Percentiles rank a stretch among this genome's conserved stretches.
These are phyloP conservation scores for Lutra lutra DNA, from an alignment of 2,797 vertebrate species.

Conservation along the genomic window DNA sequence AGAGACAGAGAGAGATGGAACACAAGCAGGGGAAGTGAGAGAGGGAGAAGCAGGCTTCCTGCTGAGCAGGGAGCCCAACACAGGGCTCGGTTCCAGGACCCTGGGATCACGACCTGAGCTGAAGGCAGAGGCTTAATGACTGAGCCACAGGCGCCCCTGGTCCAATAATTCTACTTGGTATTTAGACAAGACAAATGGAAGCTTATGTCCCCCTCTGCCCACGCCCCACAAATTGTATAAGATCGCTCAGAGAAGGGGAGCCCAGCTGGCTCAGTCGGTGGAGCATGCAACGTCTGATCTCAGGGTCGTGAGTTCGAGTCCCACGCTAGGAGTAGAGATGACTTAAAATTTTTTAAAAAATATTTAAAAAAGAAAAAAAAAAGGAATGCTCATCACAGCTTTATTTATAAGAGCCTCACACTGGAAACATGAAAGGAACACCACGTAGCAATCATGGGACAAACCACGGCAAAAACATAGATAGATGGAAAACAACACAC, in stretches of 20 bases:
- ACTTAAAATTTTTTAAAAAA: background rate
- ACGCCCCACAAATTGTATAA: background rate
- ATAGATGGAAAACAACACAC: accelerated
- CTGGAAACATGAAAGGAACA: accelerated
- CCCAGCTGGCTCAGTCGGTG: background rate
- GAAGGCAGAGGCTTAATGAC: no score
- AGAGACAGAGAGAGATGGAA: no score
- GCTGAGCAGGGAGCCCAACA: no score
- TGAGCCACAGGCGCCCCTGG: background rate
- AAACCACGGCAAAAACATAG: accelerated
- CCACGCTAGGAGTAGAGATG: background rate
- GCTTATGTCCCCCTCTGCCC: no score
- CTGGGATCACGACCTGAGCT: no score
- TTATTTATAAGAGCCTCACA: background rate
- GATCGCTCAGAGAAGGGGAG: accelerated
- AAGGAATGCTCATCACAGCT: background rate
- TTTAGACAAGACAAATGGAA: background rate
- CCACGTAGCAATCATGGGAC: accelerated
- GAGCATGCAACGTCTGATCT: background rate
- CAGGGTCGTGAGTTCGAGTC: background rate
- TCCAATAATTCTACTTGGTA: background rate
- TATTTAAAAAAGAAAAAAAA: background rate
- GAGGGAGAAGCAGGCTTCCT: no score
- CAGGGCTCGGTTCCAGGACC: no score
- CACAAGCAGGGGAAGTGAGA: no score